Conservation (phyloP, 2,113 vertebrate species). For the Bubo scandiacus region DNA sequence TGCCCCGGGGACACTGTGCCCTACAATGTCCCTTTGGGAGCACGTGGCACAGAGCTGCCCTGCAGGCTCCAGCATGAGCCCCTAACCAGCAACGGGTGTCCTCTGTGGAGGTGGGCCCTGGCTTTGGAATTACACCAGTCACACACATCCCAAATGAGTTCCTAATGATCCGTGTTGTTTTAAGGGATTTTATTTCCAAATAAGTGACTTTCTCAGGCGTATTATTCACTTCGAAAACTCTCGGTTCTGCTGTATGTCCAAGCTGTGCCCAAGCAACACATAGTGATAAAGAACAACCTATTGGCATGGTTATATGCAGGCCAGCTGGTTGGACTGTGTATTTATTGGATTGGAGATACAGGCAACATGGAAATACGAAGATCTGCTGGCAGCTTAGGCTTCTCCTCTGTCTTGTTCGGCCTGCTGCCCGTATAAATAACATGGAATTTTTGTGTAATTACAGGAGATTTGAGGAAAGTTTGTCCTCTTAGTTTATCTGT, state of each 20-base stretch:
- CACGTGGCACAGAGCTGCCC: accelerated
- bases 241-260: neutral
- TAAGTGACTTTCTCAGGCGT: neutral
- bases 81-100: neutral
- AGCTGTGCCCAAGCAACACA: neutral
- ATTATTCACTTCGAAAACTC: neutral
- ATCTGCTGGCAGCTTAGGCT: neutral
- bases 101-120: neutral
- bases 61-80: neutral
- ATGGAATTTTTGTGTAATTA: neutral
- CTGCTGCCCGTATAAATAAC: neutral
- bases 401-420: neutral
- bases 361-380: neutral
- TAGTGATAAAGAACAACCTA: neutral
- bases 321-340: neutral
- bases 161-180: accelerated
- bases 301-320: neutral
- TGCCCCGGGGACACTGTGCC: neutral
- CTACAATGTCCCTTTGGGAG: neutral
- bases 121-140: neutral
- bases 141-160: neutral
- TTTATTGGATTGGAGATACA: neutral
- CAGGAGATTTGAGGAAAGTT: neutral
- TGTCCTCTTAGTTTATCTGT: neutral
- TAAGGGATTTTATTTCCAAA: neutral